Conservation (phyloP, 1,140 invertebrate species). For the Coenobita brevimanus region DNA sequence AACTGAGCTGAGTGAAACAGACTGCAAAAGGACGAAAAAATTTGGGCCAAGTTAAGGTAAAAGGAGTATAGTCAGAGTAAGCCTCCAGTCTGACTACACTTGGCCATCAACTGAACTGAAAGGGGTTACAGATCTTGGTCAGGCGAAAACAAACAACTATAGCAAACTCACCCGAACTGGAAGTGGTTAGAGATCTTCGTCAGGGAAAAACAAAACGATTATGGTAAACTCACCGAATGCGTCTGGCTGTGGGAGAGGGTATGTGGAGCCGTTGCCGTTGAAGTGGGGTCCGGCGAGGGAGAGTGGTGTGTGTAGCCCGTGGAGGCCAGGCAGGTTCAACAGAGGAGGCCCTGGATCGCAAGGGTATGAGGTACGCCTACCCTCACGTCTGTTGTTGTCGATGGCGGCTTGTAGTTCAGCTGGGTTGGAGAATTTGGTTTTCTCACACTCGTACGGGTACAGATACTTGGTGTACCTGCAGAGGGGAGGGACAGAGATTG, state of each 20-base stretch:
- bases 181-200: too few species aligned
- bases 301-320: conserved; percentile 55
- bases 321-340: conserved; percentile 59
- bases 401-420: conserved; percentile 97
- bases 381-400: conserved; percentile 97
- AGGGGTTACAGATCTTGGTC: too few species aligned
- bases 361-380: conserved; percentile 91
- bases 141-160: too few species aligned
- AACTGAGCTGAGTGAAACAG: too few species aligned
- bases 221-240: not conserved
- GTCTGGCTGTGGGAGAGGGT: conserved; percentile 42
- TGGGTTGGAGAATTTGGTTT: conserved; percentile 91
- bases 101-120: too few species aligned
- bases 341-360: conserved; percentile 80
- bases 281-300: conserved; percentile 55
- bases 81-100: too few species aligned
- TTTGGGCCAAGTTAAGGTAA: too few species aligned
- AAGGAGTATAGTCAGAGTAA: too few species aligned
- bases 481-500: conserved; percentile 89
- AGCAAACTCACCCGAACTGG: too few species aligned
- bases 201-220: too few species aligned
- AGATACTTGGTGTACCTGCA: conserved; percentile 99
- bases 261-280: conserved; percentile 60
- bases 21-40: too few species aligned
- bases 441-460: conserved; percentile 99